Base-by-base conservation (phyloP, 1,140 invertebrate genomes). In the Ridgeia piscesae region DNA sequence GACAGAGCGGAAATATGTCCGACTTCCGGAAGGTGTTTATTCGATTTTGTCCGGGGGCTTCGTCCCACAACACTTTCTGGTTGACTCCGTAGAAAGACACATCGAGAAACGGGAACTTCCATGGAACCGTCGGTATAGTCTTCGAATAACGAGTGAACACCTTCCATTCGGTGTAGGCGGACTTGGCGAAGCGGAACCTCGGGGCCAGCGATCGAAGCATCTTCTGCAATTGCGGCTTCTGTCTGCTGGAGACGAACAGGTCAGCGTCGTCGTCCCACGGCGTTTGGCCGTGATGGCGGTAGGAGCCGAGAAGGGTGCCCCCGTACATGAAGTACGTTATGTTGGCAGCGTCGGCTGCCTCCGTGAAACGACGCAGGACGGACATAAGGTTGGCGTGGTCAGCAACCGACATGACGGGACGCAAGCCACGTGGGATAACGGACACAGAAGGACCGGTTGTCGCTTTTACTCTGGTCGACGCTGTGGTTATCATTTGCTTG, bases 231-330 rank as follows among this genome's bases (percentile, higher is more conserved):
- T 50, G 4, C 0, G 48, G 33, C n/a, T 93, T 94, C 42, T 94
- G 92, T 11, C 93, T 92, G 6, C 35, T 88, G 91, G 93, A 93
- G 6, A 95, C 92, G 35, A 94, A 93, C 31, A 95, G 92, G 92
- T 95, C 95, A 34, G 95, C 92, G 93, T 95, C 95, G 91, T 95
- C 95, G 93, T 95, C 95, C 95, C 95, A 95, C 1, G 95, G 95
- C 88, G 95, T 94, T 31, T 94, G 31, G 34, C 93, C 94, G 89
- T 94, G 93, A 92, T 95, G 94, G 14, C 94, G 93, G 91, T 94
- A 93, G n/a, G 94, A 93, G 27, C 95, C 95, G 6, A 95, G 91
- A n/a, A 95, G 92, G 1, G 93, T 94, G 0, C 95, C 95, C 8
- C 94, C 93, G 89, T 94, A 94, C 35, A 95, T 93, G 89, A 95